These are phyloP conservation scores for Plodia interpunctella DNA, from an alignment of 1,140 invertebrate species.

Conservation along the genomic window DNA sequence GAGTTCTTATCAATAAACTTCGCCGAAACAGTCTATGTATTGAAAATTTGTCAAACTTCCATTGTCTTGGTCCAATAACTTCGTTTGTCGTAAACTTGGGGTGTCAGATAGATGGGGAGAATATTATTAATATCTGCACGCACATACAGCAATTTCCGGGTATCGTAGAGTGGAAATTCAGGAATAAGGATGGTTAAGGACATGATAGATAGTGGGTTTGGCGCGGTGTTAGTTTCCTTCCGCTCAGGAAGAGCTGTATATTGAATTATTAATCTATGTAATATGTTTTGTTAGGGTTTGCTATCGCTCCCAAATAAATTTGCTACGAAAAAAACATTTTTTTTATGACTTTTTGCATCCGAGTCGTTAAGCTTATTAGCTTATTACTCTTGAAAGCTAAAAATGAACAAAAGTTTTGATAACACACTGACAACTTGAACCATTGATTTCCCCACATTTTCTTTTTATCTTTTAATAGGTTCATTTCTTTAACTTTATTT, in stretches of 20 bases:
- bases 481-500: too few species aligned
- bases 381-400: too few species aligned
- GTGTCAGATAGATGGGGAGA: neutral
- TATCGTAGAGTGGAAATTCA: neutral
- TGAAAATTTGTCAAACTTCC: constrained; percentile 7
- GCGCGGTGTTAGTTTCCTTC: constrained; percentile 5
- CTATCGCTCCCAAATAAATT: too few species aligned
- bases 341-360: too few species aligned
- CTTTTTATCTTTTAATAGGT: too few species aligned
- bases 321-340: too few species aligned
- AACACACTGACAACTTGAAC: too few species aligned
- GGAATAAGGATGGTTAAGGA: neutral
- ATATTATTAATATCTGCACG: neutral
- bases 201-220: neutral
- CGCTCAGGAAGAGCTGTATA: neutral
- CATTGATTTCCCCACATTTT: too few species aligned
- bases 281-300: too few species aligned
- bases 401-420: too few species aligned
- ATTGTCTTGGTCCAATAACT: neutral
- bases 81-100: neutral
- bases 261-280: too few species aligned
- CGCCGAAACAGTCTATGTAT: neutral
- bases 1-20: neutral
- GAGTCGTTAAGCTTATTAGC: too few species aligned
- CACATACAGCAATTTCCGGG: neutral